Percentiles rank a stretch among this genome's conserved stretches.
These are phyloP conservation scores for Brachyrhaphis roseni DNA, from an alignment of 2,797 vertebrate genomes.

Conservation along the genomic window DNA sequence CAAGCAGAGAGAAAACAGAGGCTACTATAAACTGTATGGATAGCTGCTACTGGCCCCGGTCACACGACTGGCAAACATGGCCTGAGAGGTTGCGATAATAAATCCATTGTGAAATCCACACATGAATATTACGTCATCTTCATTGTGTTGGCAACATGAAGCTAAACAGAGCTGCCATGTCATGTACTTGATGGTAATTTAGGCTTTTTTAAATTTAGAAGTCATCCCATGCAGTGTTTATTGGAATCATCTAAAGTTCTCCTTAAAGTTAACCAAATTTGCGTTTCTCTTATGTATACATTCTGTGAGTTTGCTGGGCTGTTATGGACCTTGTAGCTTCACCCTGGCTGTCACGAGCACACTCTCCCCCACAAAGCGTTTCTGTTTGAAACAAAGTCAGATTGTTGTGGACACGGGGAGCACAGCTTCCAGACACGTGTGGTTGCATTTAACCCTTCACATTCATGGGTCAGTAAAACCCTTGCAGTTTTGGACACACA, in stretches of 20 bases:
- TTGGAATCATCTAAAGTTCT: not conserved
- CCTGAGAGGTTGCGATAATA: constrained; percentile 59
- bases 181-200: not conserved
- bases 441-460: constrained; percentile 55
- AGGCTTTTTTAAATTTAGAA: not conserved
- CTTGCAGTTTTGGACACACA: not conserved
- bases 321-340: constrained; percentile 69
- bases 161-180: constrained; percentile 15
- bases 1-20: constrained; percentile 34
- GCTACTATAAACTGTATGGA: constrained; percentile 30
- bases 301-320: constrained; percentile 32
- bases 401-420: constrained; percentile 62
- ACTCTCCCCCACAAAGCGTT: constrained; percentile 67
- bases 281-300: constrained; percentile 22
- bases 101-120: constrained; percentile 75
- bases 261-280: constrained; percentile 3
- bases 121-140: constrained; percentile 65
- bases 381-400: constrained; percentile 75
- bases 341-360: constrained; percentile 77
- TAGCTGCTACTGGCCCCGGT: constrained; percentile 35
- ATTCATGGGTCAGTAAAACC: constrained; percentile 32
- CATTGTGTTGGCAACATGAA: constrained; percentile 26
- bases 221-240: constrained; percentile 7
- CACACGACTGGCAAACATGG: constrained; percentile 50
- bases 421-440: constrained; percentile 52